Conservation (phyloP, 2,888 invertebrate species). For the Asteroscopus sphinx region DNA sequence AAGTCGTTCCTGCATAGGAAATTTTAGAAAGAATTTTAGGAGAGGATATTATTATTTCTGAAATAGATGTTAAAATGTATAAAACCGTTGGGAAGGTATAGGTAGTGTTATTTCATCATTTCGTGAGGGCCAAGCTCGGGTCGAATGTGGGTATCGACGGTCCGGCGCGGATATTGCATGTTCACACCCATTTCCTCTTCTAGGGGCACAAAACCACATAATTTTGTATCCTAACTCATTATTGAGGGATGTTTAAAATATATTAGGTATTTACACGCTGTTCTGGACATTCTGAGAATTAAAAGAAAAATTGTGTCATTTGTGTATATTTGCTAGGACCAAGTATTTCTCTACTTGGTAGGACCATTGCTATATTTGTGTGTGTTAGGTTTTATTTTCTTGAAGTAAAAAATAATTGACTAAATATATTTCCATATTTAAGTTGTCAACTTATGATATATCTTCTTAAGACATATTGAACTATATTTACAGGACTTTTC, state of each 20-base stretch:
- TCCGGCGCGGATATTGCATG: slow-evolving; percentile 68
- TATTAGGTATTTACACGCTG: slow-evolving; percentile 5
- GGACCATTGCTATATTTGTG: too few relatives aligned
- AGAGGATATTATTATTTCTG: too few relatives aligned
- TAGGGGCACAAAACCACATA: slow-evolving; percentile 49
- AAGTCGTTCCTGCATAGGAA: not conserved
- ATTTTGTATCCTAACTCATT: slow-evolving; percentile 48
- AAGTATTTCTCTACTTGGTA: too few relatives aligned
- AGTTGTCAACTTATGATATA: too few relatives aligned
- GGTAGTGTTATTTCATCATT: slow-evolving; percentile 63
- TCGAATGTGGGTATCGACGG: slow-evolving; percentile 51
- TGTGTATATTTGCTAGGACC: too few relatives aligned
- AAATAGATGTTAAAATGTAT: slow-evolving; percentile 29
- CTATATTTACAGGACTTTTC: too few relatives aligned
- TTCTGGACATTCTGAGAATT: slow-evolving; percentile 6
- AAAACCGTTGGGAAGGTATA: slow-evolving; percentile 14
- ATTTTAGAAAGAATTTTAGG: slow-evolving; percentile 18
- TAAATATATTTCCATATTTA: too few relatives aligned
- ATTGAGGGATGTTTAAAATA: slow-evolving; percentile 8
- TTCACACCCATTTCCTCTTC: slow-evolving; percentile 64
- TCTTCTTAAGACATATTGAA: too few relatives aligned
- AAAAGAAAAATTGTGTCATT: slow-evolving; percentile 32
- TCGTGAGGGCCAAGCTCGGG: slow-evolving; percentile 42
- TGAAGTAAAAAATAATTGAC: too few relatives aligned
- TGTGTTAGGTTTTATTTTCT: too few relatives aligned